These are phyloP conservation scores for Nicator chloris DNA, from an alignment of 2,113 vertebrate species.

Conservation along the genomic window DNA sequence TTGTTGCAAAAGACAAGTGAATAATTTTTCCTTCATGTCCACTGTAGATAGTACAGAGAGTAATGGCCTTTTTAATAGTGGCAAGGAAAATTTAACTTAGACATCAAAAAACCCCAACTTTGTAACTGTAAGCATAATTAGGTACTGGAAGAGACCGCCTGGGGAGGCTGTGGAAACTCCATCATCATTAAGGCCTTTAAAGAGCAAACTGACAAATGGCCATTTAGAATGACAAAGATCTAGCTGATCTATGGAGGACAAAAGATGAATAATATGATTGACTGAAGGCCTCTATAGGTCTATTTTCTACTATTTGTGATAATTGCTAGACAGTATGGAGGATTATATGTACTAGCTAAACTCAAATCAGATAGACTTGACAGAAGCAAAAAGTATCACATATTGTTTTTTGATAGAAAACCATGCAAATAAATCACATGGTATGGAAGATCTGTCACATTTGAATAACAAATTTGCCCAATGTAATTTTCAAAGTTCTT, in stretches of 20 bases:
- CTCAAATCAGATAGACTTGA: background rate
- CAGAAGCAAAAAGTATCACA: background rate
- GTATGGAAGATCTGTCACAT: background rate
- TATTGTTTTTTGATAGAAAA: background rate
- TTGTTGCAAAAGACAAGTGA: background rate
- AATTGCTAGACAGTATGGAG: background rate
- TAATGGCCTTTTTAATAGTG: background rate
- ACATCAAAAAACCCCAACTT: background rate
- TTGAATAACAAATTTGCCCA: background rate
- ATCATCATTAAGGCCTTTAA: background rate
- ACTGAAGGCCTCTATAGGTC: background rate
- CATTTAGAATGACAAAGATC: background rate
- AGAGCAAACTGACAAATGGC: background rate
- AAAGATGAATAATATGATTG: background rate
- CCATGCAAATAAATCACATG: background rate
- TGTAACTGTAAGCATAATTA: background rate
- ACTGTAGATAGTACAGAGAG: background rate
- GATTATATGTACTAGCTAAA: background rate
- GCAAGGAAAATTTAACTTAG: conserved; percentile 2
- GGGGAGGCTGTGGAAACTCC: background rate
- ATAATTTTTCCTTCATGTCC: background rate
- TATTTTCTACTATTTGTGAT: background rate
- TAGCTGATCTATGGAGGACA: background rate
- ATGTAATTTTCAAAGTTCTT: background rate
- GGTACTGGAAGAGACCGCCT: background rate